Evolutionary conservation across 2,113 vertebrate species (phyloP), one percentile per base, ranked within the genome.

Genomic region (Lepisosteus oculatus): DNA sequence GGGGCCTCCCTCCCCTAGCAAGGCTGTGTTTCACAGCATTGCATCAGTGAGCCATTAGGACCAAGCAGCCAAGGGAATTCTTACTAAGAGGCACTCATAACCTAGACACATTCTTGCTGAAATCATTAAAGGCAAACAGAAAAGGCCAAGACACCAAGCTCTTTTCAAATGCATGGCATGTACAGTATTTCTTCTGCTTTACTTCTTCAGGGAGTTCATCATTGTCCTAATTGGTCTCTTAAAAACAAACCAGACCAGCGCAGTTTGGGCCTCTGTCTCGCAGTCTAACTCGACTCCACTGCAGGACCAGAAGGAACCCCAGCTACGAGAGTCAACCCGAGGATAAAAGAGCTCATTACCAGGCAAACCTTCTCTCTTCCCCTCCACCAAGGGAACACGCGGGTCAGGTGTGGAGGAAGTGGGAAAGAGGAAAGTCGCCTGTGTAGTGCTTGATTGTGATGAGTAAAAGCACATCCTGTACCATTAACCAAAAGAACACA

Each of bases 31-130:
- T 88, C 83, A 86, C 77, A 71, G 80, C 77, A 88, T 90, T 88
- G 90, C 87, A 89, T 91, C 89, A 90, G 85, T 83, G n/a, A 76
- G 77, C 86, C 84, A 88, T 89, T 87, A 86, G 82, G 77, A 84
- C 79, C 80, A 86, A 83, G 84, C 80, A 76, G 85, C 86, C 86
- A 87, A 84, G 85, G 85, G 86, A 86, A 78, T 51, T 51, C 29
- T 2, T 29, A 29, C 73, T 78, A 74, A 42, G 57, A 80, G 80
- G 68, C 79, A 85, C 77, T 82, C 80, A 86, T 84, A 74, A 81
- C 76, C 64, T 76, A 69, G 69, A 9, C 54, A 55, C 61, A 80
- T 68, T 47, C 68, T 7, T 55, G 14, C 17, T 29, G 29, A 29
- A 29, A 29, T 29, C 29, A 29, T 29, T 29, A 29, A 29, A 29